phyloP scores from a whole-genome alignment of 2,888 invertebrate genomes.

The Cabera pusaria region DNA sequence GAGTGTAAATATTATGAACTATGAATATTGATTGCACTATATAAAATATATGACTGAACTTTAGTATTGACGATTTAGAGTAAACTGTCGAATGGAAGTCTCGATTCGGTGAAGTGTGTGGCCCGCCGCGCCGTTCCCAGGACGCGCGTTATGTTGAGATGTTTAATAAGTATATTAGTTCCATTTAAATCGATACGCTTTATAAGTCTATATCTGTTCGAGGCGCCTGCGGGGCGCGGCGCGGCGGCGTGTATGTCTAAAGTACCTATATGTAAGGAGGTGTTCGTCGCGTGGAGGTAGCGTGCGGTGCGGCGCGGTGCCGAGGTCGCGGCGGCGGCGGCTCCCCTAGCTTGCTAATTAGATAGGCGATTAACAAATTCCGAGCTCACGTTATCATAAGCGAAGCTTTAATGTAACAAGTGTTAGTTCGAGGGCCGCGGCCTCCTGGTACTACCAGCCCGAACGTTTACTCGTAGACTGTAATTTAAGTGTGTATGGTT shows the following conservation, averaged over 20 bases:
- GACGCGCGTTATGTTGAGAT: constrained; percentile 51
- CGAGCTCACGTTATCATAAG: constrained; percentile 65
- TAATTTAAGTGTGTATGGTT: constrained; percentile 9
- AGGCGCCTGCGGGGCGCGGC: constrained; percentile 44
- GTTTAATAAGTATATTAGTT: constrained; percentile 62
- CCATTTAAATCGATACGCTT: constrained; percentile 74
- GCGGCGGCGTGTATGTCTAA: constrained; percentile 62
- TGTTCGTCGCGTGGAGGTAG: constrained; percentile 60
- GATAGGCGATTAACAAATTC: constrained; percentile 82
- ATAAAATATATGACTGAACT: constrained; percentile 75
- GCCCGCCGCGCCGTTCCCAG: constrained; percentile 52
- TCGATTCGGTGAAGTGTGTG: constrained; percentile 48
- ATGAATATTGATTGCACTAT: constrained; percentile 56
- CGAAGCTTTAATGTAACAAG: constrained; percentile 74
- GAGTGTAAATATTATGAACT: constrained; percentile 62
- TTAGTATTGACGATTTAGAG: constrained; percentile 58
- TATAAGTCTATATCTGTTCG: constrained; percentile 66
- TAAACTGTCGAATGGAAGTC: constrained; percentile 64
- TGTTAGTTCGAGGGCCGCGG: constrained; percentile 53
- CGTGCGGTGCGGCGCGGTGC: constrained; percentile 61
- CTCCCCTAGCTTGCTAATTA: constrained; percentile 74
- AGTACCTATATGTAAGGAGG: constrained; percentile 54
- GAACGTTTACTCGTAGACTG: constrained; percentile 37
- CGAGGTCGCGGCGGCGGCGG: constrained; percentile 61
- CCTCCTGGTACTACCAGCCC: constrained; percentile 53